Base-by-base conservation (phyloP, 1,140 invertebrate species). In the Temnothorax longispinosus region DNA sequence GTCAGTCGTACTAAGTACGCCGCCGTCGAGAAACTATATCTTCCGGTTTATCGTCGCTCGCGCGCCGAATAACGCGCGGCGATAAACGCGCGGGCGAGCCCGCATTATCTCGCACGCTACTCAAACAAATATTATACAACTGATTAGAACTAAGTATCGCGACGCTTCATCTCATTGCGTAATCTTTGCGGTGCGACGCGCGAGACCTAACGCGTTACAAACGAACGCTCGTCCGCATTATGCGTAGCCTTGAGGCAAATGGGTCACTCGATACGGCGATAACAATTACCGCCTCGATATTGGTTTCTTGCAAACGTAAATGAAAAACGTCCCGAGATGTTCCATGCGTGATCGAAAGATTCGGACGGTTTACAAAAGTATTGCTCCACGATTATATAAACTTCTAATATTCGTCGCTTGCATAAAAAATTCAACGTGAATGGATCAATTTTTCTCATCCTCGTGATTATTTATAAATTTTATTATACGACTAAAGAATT, bases 181-280 rank as follows among this genome's bases (percentile, higher is more conserved):
- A 85, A 85, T 85, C 44, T 18, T 75, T 47, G 54, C 69, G 27
- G 58, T 32, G 35, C 27, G 54, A 18, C 41, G 32, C 44, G 69
- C 38, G 54, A 60, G 27, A 47, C 69, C 60, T 76, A 78, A 85
- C 47, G 47, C 65, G 82, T 47, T 50, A 65, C 54, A 52, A 80
- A 75, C 67, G 85, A 85, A 82, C 58, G 67, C 69, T 80, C 81
- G 81, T 84, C 71, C 62, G 54, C 65, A 74, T 62, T 69, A 71
- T 64, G 71, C 56, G 27, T 47, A 88, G 65, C 90, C 90, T 91
- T 91, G 87, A 60, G 50, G 54, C 86, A 90, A 91, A 91, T 90
- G 62, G 88, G 88, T 90, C 90, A 77, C 67, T 35, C 50, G 58
- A 72, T 75, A 76, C 85, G 82, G 56, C 89, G 88, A 91, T 89